A percentile compares a stretch with the other conserved stretches of the same genome.
Conservation (phyloP, 2,888 invertebrate genomes). For the Cryptocephalus moraei region DNA sequence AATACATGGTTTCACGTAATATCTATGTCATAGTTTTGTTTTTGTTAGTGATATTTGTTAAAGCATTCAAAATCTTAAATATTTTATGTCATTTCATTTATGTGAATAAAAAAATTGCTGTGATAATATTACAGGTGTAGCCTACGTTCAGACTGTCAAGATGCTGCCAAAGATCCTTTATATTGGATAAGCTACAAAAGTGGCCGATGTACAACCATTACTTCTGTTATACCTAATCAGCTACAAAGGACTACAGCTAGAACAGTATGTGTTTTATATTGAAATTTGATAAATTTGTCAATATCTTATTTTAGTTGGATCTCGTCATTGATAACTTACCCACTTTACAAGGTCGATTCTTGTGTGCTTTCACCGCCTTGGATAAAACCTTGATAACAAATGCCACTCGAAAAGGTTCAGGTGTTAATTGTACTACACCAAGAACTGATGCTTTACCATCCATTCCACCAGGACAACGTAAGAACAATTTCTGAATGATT, state of each 20-base stretch:
- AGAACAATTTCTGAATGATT: conserved; percentile 23
- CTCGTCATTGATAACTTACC: conserved; percentile 94
- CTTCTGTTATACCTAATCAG: conserved; percentile 81
- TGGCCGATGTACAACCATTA: conserved; percentile 93
- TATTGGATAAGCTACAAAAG: conserved; percentile 97
- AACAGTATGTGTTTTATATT: conserved; percentile 44
- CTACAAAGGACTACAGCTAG: conserved; percentile 87
- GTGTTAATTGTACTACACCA: conserved; percentile 92
- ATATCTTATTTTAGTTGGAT: conserved; percentile 52
- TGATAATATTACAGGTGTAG: conserved; percentile 56
- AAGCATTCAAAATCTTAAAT: no score
- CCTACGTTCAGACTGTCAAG: conserved; percentile 81
- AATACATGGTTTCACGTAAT: no score
- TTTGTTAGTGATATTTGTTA: no score
- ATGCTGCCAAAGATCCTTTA: conserved; percentile 82
- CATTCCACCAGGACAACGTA: conserved; percentile 82
- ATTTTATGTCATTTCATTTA: no score
- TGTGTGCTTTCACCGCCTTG: conserved; percentile 88
- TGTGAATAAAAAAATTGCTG: no score
- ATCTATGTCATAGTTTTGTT: no score
- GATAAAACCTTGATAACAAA: conserved; percentile 85
- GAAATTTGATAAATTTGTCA: background rate
- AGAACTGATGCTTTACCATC: conserved; percentile 86
- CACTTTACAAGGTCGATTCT: conserved; percentile 76
- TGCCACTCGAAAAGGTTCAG: conserved; percentile 80